Evolutionary conservation across 2,797 vertebrate genomes (phyloP).

Genomic region (Sebastolobus altivelis): DNA sequence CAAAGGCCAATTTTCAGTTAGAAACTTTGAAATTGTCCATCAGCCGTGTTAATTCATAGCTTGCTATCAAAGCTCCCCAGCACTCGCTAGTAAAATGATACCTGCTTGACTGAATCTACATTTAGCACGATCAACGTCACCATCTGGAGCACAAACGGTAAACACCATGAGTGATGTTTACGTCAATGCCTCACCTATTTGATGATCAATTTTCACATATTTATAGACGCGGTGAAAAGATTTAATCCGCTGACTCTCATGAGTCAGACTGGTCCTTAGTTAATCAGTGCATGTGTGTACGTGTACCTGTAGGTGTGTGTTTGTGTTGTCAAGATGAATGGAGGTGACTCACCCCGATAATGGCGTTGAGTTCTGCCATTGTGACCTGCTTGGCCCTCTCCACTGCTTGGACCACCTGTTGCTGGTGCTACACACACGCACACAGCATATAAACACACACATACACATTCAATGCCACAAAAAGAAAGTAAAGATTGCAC

Average conservation of each 20-base stretch:
- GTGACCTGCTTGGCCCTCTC: conserved; percentile 95
- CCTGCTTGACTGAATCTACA: conserved; percentile 3
- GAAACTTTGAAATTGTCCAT: conserved; percentile 7
- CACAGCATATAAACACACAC: conserved; percentile 29
- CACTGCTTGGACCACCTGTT: conserved; percentile 87
- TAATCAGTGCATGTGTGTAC: conserved; percentile 8
- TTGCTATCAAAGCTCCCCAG: conserved; percentile 9
- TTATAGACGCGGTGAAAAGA: background rate
- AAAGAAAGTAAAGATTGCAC: background rate
- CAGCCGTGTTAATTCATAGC: background rate
- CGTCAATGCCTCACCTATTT: background rate
- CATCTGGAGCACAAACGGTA: conserved; percentile 8
- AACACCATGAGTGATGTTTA: background rate
- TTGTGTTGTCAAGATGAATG: conserved; percentile 29
- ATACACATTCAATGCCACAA: conserved; percentile 4
- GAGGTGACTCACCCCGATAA: conserved; percentile 91
- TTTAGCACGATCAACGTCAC: background rate
- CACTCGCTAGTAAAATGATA: background rate
- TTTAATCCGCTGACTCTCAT: conserved; percentile 2
- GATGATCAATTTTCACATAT: background rate
- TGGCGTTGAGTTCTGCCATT: conserved; percentile 97
- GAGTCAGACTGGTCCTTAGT: background rate
- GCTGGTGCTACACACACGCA: conserved; percentile 71
- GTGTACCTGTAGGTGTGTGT: conserved; percentile 15
- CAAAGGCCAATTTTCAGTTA: background rate